Percentiles rank a stretch among this genome's conserved stretches.
Evolutionary conservation across 2,113 vertebrate genomes (phyloP).

Genomic region (Macrotus californicus): DNA sequence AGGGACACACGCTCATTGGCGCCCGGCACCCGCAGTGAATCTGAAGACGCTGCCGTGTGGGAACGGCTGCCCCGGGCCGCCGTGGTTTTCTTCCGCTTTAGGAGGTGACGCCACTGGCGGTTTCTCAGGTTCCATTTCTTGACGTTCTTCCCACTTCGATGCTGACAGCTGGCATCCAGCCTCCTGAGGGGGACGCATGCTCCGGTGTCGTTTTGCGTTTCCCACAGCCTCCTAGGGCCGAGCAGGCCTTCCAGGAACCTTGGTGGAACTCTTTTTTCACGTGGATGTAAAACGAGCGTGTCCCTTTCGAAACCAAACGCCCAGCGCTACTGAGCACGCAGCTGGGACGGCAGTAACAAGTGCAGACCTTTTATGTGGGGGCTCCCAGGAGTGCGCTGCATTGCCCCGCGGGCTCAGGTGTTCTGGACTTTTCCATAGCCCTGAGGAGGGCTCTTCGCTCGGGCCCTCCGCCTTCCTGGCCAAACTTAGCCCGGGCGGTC

Average conservation of each 20-base stretch:
- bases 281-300: background rate
- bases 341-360: too few relatives aligned
- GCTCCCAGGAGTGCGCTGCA: rapidly evolving
- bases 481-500: too few relatives aligned
- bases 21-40: background rate
- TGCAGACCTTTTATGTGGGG: too few relatives aligned
- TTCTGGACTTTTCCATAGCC: background rate
- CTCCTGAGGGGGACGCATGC: rapidly evolving
- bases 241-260: background rate
- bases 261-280: background rate
- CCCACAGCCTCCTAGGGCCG: rapidly evolving
- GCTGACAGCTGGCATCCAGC: rapidly evolving
- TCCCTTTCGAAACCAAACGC: background rate
- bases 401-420: too few relatives aligned
- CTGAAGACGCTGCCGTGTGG: too few relatives aligned
- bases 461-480: rapidly evolving
- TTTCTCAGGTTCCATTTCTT: too few relatives aligned
- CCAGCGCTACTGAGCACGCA: rapidly evolving
- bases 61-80: too few relatives aligned
- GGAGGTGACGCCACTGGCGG: rapidly evolving
- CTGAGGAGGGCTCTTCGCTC: rapidly evolving
- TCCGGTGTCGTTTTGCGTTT: rapidly evolving
- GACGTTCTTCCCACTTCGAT: rapidly evolving
- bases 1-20: background rate
- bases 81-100: rapidly evolving